Evolutionary conservation across 2,888 invertebrate species (phyloP).

Genomic region (Polyploca ridens): DNA sequence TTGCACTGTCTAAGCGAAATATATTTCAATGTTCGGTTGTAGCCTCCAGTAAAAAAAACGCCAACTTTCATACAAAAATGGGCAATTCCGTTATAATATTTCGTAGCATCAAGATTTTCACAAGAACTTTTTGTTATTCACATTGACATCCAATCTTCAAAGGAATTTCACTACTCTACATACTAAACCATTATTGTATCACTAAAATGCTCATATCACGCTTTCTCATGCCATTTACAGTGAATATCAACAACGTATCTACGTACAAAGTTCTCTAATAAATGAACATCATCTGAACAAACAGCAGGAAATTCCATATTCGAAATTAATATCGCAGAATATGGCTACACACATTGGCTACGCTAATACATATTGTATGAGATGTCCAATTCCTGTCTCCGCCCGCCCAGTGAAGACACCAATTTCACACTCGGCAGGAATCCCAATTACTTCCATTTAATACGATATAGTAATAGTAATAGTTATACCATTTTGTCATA

Average conservation of each 20-base stretch:
- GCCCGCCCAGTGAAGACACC: conserved; percentile 52
- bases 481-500: conserved; percentile 24
- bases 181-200: too few relatives aligned
- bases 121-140: too few relatives aligned
- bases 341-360: conserved; percentile 32
- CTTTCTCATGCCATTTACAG: too few relatives aligned
- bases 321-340: conserved; percentile 37
- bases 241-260: background rate
- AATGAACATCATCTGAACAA: conserved; percentile 24
- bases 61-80: too few relatives aligned
- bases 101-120: too few relatives aligned
- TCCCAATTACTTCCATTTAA: conserved; percentile 67
- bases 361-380: conserved; percentile 54
- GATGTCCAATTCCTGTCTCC: conserved; percentile 42
- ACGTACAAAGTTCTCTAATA: conserved; percentile 1
- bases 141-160: too few relatives aligned
- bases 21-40: too few relatives aligned
- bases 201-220: too few relatives aligned
- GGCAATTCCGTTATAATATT: too few relatives aligned
- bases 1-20: too few relatives aligned
- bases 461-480: conserved; percentile 46
- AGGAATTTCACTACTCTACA: too few relatives aligned
- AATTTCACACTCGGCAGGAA: conserved; percentile 66
- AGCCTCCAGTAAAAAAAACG: too few relatives aligned
- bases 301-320: conserved; percentile 34